Evolutionary conservation across 2,888 invertebrate genomes (phyloP), one percentile per base, ranked within the genome.

Genomic region (Pyrochroa serraticornis): DNA sequence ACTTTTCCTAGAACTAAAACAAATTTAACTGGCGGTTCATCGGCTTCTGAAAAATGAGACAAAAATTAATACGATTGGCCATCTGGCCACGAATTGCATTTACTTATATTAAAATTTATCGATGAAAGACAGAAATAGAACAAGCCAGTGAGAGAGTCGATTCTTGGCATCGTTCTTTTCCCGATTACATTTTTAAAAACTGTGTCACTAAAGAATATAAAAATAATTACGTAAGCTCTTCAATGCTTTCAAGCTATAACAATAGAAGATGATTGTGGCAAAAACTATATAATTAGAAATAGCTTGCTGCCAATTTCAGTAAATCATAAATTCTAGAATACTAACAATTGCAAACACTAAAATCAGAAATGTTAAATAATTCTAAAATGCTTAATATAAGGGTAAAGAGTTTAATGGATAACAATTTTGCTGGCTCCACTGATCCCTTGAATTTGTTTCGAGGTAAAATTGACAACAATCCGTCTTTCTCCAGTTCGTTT

Each of bases 381-480:
- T 22, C 22, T 22, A 3, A 5, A 9, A n/a, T 37, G 9, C 37
- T 39, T 80, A 80, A 22, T 22, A 22, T 2, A 22, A 22, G 22
- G 5, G 22, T 22, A 22, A 22, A 22, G 2, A 22, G 42, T 42
- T 6, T 50, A 51, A 9, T 39, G 34, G 81, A 75, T 84, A 14
- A n/a, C 37, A 38, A 60, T 34, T 51, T 60, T 81, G 6, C 82
- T 82, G 64, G 84, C 83, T 47, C 87, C 87, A 67, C 81, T 81
- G 73, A 87, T 82, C 76, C 87, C 87, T 74, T 85, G 83, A 56
- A 89, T 78, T 77, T 87, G 85, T 53, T 84, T 82, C 33, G 87
- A 87, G 50, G 84, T 85, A 80, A 89, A 89, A 37, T 86, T 84
- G 59, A 83, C 87, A 13, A 87, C 85, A 63, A 88, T 82, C 70